Evolutionary conservation across 2,888 invertebrate species (phyloP), one percentile per base, ranked within the genome.

Genomic region (Brachylomia viminalis): DNA sequence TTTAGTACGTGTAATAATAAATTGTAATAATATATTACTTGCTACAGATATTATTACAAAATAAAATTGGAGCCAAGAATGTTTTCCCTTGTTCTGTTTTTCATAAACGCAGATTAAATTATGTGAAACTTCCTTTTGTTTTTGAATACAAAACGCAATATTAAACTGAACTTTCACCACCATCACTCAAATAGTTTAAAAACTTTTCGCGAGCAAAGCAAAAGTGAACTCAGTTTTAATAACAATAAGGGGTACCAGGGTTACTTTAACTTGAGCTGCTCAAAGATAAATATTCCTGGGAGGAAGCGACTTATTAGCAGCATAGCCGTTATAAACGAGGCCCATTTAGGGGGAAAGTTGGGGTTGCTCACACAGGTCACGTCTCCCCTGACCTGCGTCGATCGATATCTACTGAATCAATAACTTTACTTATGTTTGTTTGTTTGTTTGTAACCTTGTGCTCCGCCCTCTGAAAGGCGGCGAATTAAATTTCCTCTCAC

Each of bases 381-480:
- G 91, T 89, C 84, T 86, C 83, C 68, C 70, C 74, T 86, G 83
- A 77, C 86, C 80, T 77, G 69, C 52, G 56, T 69, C 86, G 88
- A 90, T 92, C 92, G 88, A 92, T 92, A 90, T 72, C 81, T 72
- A 76, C 80, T 92, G 91, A 92, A 92, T 92, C 91, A 92, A 90
- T 91, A 88, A 91, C 82, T 80, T 83, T 68, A 85, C 80, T 83
- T 83, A 75, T 82, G 83, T 82, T 86, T 87, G 82, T 85, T 86
- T 87, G 82, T 85, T 81, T 86, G 88, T 87, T 86, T 86, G 80
- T 84, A 82, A 84, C 86, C 79, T 79, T 76, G 80, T 77, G 79
- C 79, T 77, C 66, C 71, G 23, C 76, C 52, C 62, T 77, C 56
- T 71, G 59, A 69, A 68, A 82, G 66, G 64, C 62, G 59, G 59